Evolutionary conservation across 2,113 vertebrate species (phyloP).

Genomic region (Gymnorhina tibicen): DNA sequence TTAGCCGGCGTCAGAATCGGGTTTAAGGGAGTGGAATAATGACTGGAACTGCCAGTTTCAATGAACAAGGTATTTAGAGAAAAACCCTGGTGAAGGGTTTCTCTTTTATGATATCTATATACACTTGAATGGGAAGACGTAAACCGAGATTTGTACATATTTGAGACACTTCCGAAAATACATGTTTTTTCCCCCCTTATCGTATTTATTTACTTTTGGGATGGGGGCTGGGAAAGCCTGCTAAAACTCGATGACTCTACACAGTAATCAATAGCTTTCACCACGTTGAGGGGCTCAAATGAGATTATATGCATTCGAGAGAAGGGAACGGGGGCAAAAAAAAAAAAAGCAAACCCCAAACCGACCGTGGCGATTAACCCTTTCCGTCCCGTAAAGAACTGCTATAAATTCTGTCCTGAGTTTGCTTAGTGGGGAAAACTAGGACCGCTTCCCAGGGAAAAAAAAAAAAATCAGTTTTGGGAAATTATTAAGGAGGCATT

Average conservation of each 20-base stretch:
- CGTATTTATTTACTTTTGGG: neutral
- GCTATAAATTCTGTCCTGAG: neutral
- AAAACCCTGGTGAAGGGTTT: conserved; percentile 9
- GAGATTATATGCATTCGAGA: conserved; percentile 21
- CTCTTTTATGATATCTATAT: conserved; percentile 3
- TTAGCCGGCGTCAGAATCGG: conserved; percentile 14
- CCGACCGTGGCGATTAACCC: neutral
- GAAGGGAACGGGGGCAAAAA: neutral
- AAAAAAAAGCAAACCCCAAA: neutral
- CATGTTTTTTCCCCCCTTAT: neutral
- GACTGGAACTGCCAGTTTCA: conserved; percentile 16
- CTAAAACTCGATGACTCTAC: neutral
- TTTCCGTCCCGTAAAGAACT: neutral
- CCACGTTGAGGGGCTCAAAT: conserved; percentile 19
- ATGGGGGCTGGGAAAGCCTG: neutral
- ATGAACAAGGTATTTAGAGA: conserved; percentile 23
- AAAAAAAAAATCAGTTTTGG: neutral
- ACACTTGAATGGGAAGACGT: neutral
- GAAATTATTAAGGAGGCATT: neutral
- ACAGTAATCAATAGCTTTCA: conserved; percentile 38
- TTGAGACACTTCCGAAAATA: conserved; percentile 10
- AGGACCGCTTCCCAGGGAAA: rapidly evolving
- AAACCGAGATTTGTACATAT: neutral
- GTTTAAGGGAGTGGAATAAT: conserved; percentile 48
- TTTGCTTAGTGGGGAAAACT: neutral